phyloP scores from a whole-genome alignment of 2,888 invertebrate genomes.

The Clusia tigrina region DNA sequence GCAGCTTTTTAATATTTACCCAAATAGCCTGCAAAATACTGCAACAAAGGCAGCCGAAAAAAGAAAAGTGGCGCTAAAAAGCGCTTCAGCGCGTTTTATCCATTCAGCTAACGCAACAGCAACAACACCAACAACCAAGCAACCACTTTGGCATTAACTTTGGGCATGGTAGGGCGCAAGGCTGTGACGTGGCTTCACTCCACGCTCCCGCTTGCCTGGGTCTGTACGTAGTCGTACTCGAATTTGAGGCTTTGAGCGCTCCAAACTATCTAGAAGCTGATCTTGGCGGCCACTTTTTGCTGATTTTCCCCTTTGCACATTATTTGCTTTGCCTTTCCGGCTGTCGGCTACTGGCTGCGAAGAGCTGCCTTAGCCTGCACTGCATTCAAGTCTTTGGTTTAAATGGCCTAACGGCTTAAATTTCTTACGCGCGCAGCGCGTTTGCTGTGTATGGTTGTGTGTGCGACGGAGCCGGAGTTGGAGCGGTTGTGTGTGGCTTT shows the following conservation, averaged over 20 bases:
- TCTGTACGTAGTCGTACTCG: conserved; percentile 6
- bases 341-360: background rate
- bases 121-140: too few species aligned
- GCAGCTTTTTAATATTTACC: background rate
- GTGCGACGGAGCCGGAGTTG: background rate
- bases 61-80: background rate
- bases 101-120: background rate
- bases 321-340: background rate
- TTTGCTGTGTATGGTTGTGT: background rate
- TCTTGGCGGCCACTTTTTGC: background rate
- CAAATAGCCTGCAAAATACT: background rate
- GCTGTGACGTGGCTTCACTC: background rate
- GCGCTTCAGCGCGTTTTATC: background rate
- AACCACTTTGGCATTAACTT: background rate
- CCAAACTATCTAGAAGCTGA: too few species aligned
- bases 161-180: too few species aligned
- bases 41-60: background rate
- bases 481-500: background rate
- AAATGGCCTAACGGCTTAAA: background rate
- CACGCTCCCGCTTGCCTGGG: background rate
- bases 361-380: too few species aligned
- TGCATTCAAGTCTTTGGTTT: conserved; percentile 6
- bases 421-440: background rate
- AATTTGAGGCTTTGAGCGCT: background rate
- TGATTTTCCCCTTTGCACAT: background rate